These are phyloP conservation scores for Drosophila histrio DNA, from an alignment of 2,888 invertebrate genomes.

Conservation along the genomic window DNA sequence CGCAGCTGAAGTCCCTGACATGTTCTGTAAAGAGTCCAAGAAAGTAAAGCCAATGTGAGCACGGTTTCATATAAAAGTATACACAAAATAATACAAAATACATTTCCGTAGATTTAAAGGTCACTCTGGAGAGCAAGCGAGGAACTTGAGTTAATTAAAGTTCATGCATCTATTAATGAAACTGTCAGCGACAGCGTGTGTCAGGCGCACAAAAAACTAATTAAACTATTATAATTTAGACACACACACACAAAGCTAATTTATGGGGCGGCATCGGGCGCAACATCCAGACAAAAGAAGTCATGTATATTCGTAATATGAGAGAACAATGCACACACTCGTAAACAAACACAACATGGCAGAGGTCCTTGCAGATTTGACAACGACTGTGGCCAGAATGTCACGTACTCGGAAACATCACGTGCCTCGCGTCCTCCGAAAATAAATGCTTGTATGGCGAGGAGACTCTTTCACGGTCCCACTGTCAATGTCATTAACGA, in stretches of 20 bases:
- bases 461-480: constrained; percentile 6
- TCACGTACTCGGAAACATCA: constrained; percentile 62
- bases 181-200: constrained; percentile 66
- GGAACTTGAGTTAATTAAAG: constrained; percentile 65
- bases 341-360: constrained; percentile 39
- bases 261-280: constrained; percentile 55
- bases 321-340: constrained; percentile 31
- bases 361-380: constrained; percentile 63
- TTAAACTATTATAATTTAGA: constrained; percentile 76
- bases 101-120: constrained; percentile 71
- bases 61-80: constrained; percentile 23
- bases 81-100: constrained; percentile 65
- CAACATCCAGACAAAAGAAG: constrained; percentile 33
- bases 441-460: constrained; percentile 17
- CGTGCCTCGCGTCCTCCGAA: constrained; percentile 38
- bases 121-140: constrained; percentile 1
- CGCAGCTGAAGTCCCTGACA: constrained; percentile 96
- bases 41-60: not conserved
- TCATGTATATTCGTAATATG: constrained; percentile 19
- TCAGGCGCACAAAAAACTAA: constrained; percentile 61
- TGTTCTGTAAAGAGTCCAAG: constrained; percentile 89
- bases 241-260: constrained; percentile 56
- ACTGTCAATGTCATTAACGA: constrained; percentile 69
- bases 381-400: constrained; percentile 50
- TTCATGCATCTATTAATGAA: constrained; percentile 63